These are phyloP conservation scores for Gymnopithys bicolor DNA, from an alignment of 2,797 vertebrate species.

Conservation along the genomic window DNA sequence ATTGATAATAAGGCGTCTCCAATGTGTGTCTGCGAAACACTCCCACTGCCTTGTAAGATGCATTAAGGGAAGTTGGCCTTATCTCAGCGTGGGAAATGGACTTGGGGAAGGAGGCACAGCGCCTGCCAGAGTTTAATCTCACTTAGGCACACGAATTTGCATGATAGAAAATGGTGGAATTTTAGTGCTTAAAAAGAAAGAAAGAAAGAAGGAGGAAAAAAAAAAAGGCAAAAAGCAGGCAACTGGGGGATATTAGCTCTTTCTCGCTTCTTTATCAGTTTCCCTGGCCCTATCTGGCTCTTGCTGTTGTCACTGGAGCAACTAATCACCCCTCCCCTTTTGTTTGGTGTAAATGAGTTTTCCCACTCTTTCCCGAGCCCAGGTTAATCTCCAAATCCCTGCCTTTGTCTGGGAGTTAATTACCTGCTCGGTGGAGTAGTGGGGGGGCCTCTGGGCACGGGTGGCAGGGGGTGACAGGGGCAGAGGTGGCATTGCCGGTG, in stretches of 20 bases:
- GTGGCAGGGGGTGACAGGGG: neutral
- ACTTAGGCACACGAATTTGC: slow-evolving; percentile 59
- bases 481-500: neutral
- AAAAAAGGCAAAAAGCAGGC: neutral
- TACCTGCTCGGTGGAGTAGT: slow-evolving; percentile 65
- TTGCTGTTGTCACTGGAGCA: slow-evolving; percentile 67
- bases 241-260: slow-evolving; percentile 50
- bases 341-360: slow-evolving; percentile 82
- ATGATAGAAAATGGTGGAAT: slow-evolving; percentile 65
- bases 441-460: neutral
- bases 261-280: slow-evolving; percentile 63
- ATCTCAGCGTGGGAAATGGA: slow-evolving; percentile 46
- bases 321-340: slow-evolving; percentile 75
- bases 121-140: slow-evolving; percentile 59
- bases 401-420: slow-evolving; percentile 80
- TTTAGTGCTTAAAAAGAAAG: slow-evolving; percentile 36
- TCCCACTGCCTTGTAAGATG: slow-evolving; percentile 49
- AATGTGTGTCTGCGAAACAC: neutral
- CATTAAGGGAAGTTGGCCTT: slow-evolving; percentile 33
- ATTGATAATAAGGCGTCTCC: slow-evolving; percentile 41
- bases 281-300: slow-evolving; percentile 50
- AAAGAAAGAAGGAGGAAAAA: neutral
- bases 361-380: slow-evolving; percentile 51
- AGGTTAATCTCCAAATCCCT: slow-evolving; percentile 80
- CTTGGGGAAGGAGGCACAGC: slow-evolving; percentile 43